Evolutionary conservation across 2,797 vertebrate species (phyloP).

Genomic region (Mastacembelus armatus): DNA sequence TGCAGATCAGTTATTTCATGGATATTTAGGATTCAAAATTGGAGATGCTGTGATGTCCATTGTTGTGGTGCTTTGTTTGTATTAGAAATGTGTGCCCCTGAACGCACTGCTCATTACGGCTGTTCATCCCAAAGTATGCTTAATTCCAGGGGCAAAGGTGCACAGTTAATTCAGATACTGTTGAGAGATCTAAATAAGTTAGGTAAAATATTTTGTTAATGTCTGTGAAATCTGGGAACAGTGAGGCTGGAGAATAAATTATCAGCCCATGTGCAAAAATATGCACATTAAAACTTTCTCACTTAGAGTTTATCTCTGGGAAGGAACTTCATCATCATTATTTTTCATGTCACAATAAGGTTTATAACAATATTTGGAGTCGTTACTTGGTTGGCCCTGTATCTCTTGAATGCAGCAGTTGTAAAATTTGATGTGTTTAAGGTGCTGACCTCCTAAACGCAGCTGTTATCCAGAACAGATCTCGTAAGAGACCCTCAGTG

Average conservation of each 20-base stretch:
- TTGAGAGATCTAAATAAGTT: conserved; percentile 43
- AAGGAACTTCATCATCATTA: conserved; percentile 6
- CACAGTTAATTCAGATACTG: conserved; percentile 37
- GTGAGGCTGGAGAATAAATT: not conserved
- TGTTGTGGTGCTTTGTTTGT: conserved; percentile 11
- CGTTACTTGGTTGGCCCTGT: conserved; percentile 19
- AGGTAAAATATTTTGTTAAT: conserved; percentile 18
- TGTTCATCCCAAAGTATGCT: conserved; percentile 27
- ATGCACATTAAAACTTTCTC: not conserved
- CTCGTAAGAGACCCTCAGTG: conserved; percentile 28
- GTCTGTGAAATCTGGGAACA: not conserved
- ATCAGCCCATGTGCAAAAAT: not conserved
- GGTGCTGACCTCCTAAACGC: conserved; percentile 47
- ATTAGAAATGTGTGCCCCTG: conserved; percentile 44
- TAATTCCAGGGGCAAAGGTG: conserved; percentile 32
- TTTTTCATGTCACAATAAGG: conserved; percentile 15
- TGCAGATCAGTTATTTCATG: conserved; percentile 58
- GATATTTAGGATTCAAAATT: conserved; percentile 52
- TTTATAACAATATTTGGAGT: conserved; percentile 44
- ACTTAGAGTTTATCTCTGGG: not conserved
- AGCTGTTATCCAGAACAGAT: conserved; percentile 50
- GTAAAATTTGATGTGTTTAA: conserved; percentile 51
- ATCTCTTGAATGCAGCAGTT: conserved; percentile 28
- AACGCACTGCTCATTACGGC: conserved; percentile 52
- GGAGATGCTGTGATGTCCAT: conserved; percentile 26